Evolutionary conservation across 2,113 vertebrate species (phyloP).

Genomic region (Hemibagrus wyckioides): DNA sequence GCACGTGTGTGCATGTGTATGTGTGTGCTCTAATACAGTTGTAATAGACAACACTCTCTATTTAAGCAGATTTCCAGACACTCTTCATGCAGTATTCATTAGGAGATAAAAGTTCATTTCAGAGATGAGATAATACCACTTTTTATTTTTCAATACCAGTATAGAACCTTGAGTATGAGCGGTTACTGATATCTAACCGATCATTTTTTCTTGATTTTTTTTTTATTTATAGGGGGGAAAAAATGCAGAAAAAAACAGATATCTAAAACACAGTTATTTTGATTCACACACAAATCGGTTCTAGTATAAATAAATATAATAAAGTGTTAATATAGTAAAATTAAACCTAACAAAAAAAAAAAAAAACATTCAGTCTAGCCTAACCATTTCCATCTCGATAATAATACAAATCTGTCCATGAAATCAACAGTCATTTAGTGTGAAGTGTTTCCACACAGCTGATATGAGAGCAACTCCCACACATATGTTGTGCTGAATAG

Average conservation of each 20-base stretch:
- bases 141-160: background rate
- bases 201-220: background rate
- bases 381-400: background rate
- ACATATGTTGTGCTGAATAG: background rate
- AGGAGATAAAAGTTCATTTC: background rate
- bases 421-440: background rate
- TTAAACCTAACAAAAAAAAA: background rate
- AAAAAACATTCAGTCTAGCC: background rate
- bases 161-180: background rate
- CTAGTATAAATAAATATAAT: background rate
- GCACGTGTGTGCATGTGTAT: constrained; percentile 12
- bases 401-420: background rate
- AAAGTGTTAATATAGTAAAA: background rate
- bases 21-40: background rate
- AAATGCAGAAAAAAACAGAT: background rate
- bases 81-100: constrained; percentile 8
- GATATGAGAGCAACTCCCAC: background rate
- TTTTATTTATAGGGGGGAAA: background rate
- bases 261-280: background rate
- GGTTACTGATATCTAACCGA: background rate
- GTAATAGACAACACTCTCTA: constrained; percentile 11
- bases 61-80: constrained; percentile 8
- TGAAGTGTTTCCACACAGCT: background rate
- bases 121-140: background rate
- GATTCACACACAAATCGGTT: background rate